Conservation (phyloP, 2,113 vertebrate species). For the Lampris megalopsis region DNA sequence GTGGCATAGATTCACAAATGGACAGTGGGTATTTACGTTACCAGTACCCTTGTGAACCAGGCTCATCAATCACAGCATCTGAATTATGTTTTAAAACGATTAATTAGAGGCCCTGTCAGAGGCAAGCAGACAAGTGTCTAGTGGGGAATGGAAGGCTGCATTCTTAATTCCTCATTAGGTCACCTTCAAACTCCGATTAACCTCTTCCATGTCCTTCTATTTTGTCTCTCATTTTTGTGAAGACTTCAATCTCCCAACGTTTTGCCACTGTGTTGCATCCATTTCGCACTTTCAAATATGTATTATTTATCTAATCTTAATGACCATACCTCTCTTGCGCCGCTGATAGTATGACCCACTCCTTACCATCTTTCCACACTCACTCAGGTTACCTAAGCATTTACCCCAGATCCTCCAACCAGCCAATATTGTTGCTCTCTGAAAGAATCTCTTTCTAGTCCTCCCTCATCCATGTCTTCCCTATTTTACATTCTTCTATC, state of each 20-base stretch:
- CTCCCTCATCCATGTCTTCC: neutral
- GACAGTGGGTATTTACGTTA: neutral
- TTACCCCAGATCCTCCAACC: neutral
- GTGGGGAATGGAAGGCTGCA: too few relatives aligned
- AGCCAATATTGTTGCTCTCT: neutral
- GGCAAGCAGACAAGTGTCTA: neutral
- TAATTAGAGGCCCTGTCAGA: slow-evolving; percentile 11
- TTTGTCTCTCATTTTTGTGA: neutral
- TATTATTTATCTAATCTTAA: neutral
- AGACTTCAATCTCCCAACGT: neutral
- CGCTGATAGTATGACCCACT: neutral
- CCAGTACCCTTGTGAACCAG: slow-evolving; percentile 1
- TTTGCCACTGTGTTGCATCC: neutral
- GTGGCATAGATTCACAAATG: neutral
- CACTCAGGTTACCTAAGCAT: neutral
- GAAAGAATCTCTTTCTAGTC: neutral
- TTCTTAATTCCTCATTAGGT: slow-evolving; percentile 12
- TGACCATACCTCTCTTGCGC: neutral
- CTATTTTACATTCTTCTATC: neutral
- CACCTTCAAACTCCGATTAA: slow-evolving; percentile 3
- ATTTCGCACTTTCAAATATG: neutral
- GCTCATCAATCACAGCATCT: slow-evolving; percentile 15
- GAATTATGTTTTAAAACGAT: slow-evolving; percentile 11
- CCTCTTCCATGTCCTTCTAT: neutral
- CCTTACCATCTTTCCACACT: neutral